Evolutionary conservation across 2,797 vertebrate genomes (phyloP), one percentile per base, ranked within the genome.

Genomic region (Gymnoscopelus braueri): DNA sequence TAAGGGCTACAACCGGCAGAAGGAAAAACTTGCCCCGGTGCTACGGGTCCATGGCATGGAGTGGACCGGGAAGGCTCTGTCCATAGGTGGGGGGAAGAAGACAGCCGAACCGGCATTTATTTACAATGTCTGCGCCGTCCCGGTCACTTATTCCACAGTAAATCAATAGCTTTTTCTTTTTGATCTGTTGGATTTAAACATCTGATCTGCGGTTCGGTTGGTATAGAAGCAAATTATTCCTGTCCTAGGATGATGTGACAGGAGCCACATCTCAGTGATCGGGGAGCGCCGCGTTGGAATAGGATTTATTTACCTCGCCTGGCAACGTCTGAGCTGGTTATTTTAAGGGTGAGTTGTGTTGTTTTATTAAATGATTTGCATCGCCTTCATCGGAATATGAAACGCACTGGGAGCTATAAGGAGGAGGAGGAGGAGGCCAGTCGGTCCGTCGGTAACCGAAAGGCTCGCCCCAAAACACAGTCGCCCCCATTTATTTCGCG

Each of bases 181-280:
- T 39, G 1, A 9, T 44, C 39, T 44, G 39, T 9, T 44, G 39
- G 39, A 44, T 44, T 44, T 10, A 10, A 9, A 44, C 39, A 44
- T 44, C 39, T 44, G 39, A 8, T 44, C 2, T 44, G 39, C 39
- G 39, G 8, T 44, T 44, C 9, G 39, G 39, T 44, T 44, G 35
- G 35, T 39, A 52, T 75, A 50, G 58, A 74, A 77, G 82, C 69
- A 75, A 65, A 78, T 82, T 49, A 52, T 68, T 69, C 75, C 50
- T 74, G 81, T 71, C 57, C 61, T 78, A 77, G 66, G 85, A 94
- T 89, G 92, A 92, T 93, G 92, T 94, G 93, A 94, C 88, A 77
- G 73, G 74, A 78, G 80, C 44, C 54, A 70, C 60, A 59, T 63
- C 72, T 70, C 39, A 79, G 80, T 71, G 72, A 59, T 61, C 77